Base-by-base conservation (phyloP, 2,888 invertebrate species). In the Epiblema foenella region DNA sequence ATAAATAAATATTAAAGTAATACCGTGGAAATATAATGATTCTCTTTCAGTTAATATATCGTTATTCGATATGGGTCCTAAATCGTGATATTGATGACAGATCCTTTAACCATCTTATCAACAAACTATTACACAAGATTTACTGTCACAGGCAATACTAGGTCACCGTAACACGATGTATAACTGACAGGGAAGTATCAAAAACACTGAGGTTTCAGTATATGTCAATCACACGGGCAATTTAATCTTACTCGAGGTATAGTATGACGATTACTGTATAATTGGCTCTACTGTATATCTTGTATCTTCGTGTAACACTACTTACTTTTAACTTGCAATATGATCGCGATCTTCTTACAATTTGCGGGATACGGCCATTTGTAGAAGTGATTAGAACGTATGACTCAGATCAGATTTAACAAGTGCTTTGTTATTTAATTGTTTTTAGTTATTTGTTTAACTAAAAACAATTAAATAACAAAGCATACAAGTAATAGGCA, bases 191-290 rank as follows among this genome's bases (percentile, higher is more conserved):
- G 60, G 56, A 67, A 62, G 62, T 71, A 67, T 62, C 66, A 37
- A 71, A 60, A 65, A 59, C 54, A 24, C 54, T 67, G 62, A 67
- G 66, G 62, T 71, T 67, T 57, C 71, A 62, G 62, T 51, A 71
- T 51, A 59, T 65, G 62, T 62, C 71, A 71, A 71, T 71, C 71
- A 67, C 8, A 62, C 39, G 56, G 62, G 67, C 60, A 62, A 71
- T 71, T 71, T 67, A 67, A 71, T 71, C 60, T 66, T 18, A 59
- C 67, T 18, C 66, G 56, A 18, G 60, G 56, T 67, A 51, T 67
- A 56, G 42, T 68, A 56, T 62, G 29, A 67, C 56, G n/a, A n/a
- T n/a, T n/a, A n/a, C 57, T 59, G 52, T 29, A 46, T 58, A 59
- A 70, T 70, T 58, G 42, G 65, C 17, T 24, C 10, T n/a, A n/a